phyloP scores from a whole-genome alignment of 2,888 invertebrate species.

The Silvanus unidentatus region DNA sequence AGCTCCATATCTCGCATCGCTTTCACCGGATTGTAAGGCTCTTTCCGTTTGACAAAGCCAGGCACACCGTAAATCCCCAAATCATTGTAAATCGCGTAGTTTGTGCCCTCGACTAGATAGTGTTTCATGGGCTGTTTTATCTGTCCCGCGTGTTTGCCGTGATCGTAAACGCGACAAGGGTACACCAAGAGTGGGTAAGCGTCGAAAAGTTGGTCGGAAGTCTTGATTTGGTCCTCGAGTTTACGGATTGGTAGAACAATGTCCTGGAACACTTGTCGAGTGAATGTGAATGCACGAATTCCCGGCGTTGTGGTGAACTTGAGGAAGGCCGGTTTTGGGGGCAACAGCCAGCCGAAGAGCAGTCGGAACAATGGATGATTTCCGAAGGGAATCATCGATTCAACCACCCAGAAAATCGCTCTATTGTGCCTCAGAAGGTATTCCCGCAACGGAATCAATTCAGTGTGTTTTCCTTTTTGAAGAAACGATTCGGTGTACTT shows the following conservation, averaged over 20 bases:
- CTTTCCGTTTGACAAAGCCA: constrained; percentile 54
- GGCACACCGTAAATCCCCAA: constrained; percentile 66
- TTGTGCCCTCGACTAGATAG: constrained; percentile 57
- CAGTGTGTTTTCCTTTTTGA: constrained; percentile 50
- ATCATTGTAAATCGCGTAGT: constrained; percentile 67
- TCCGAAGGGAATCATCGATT: constrained; percentile 67
- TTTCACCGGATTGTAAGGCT: constrained; percentile 56
- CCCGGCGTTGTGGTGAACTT: constrained; percentile 67
- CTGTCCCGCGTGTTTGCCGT: constrained; percentile 55
- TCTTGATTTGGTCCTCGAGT: constrained; percentile 58
- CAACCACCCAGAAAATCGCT: constrained; percentile 68
- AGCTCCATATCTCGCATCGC: constrained; percentile 66
- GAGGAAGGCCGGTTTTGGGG: constrained; percentile 66
- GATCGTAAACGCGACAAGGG: constrained; percentile 61
- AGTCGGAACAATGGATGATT: constrained; percentile 57
- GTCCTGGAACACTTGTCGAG: constrained; percentile 67
- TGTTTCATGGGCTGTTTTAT: constrained; percentile 52
- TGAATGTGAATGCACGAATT: constrained; percentile 62
- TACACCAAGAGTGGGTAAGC: constrained; percentile 64
- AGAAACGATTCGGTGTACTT: constrained; percentile 59
- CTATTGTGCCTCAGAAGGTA: constrained; percentile 62
- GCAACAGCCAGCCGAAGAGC: constrained; percentile 61
- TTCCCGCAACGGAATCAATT: constrained; percentile 58
- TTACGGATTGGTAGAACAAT: constrained; percentile 62
- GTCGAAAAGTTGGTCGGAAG: constrained; percentile 57